Percentiles rank a stretch among this genome's conserved stretches.
phyloP scores from a whole-genome alignment of 2,888 invertebrate species.

The Tuta absoluta region DNA sequence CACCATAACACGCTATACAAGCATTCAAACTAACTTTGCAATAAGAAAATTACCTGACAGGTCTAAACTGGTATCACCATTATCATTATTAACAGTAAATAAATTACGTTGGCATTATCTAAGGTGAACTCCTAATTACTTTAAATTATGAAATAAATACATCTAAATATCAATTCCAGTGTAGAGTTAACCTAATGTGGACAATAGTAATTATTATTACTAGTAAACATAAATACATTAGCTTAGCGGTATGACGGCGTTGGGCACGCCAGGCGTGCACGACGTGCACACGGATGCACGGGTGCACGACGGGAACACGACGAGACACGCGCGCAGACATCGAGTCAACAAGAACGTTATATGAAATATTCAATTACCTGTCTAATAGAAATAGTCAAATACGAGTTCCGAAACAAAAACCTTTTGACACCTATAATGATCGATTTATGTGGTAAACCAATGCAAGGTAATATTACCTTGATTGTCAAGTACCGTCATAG shows the following conservation, averaged over 20 bases:
- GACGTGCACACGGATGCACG: too few species aligned
- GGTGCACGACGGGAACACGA: too few species aligned
- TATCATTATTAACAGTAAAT: slow-evolving; percentile 10
- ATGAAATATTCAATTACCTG: too few species aligned
- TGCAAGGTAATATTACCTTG: too few species aligned
- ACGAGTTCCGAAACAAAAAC: too few species aligned
- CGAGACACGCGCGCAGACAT: neutral
- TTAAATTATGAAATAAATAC: slow-evolving; percentile 40
- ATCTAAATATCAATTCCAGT: slow-evolving; percentile 51
- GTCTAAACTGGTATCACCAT: neutral
- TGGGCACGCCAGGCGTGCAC: neutral
- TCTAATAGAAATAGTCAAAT: too few species aligned
- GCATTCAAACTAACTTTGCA: neutral
- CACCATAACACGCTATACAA: neutral
- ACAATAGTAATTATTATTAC: slow-evolving; percentile 42
- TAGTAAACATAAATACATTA: slow-evolving; percentile 32
- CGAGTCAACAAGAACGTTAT: neutral
- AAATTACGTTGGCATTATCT: slow-evolving; percentile 16
- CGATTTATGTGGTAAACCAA: too few species aligned
- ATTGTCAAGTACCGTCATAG: too few species aligned
- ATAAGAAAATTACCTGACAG: neutral
- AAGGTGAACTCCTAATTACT: slow-evolving; percentile 30
- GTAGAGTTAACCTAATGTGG: slow-evolving; percentile 52
- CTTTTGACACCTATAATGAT: too few species aligned
- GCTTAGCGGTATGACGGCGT: neutral